Evolutionary conservation across 2,797 vertebrate genomes (phyloP), one percentile per base, ranked within the genome.

Genomic region (Diceros bicornis): DNA sequence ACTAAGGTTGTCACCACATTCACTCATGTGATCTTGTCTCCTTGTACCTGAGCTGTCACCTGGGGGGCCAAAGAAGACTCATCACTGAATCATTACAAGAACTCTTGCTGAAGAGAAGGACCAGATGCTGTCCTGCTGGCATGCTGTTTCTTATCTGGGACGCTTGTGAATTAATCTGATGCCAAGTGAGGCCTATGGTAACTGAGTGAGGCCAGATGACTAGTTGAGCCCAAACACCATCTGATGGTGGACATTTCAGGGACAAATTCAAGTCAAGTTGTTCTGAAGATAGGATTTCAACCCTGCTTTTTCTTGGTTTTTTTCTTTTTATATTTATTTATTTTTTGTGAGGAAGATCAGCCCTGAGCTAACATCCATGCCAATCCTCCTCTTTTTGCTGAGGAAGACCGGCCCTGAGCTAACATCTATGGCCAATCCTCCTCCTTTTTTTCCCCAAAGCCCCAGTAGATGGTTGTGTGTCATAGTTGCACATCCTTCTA

Each of bases 211-310:
- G 17, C 29, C 84, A 69, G 83, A 74, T 52, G 37, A 72, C 69
- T 59, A 84, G 17, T 50, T 16, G 27, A 96, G 52, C 62, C 57
- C 44, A 57, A 91, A 92, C 29, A 71, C 18, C 34, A 75, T 25
- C 50, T 47, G n/a, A 66, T 61, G 74, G 62, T 74, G 32, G 41
- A 94, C 6, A 89, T 71, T 89, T 84, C 37, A 91, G 61, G 66
- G 27, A 12, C 21, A 78, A 86, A 68, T 59, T 20, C 44, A 77
- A 7, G n/a, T 72, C 59, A 59, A 47, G 13, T 74, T 78, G 2
- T 74, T 86, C 81, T 95, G 41, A 97, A 92, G 81, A 79, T 27
- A 59, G 23, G 61, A 95, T 77, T 92, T 69, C 59, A 93, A 17
- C 25, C 4, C 16, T 52, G 44, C 69, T 82, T 44, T n/a, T n/a